phyloP scores from a whole-genome alignment of 1,140 invertebrate species.

The Aplysia californica region DNA sequence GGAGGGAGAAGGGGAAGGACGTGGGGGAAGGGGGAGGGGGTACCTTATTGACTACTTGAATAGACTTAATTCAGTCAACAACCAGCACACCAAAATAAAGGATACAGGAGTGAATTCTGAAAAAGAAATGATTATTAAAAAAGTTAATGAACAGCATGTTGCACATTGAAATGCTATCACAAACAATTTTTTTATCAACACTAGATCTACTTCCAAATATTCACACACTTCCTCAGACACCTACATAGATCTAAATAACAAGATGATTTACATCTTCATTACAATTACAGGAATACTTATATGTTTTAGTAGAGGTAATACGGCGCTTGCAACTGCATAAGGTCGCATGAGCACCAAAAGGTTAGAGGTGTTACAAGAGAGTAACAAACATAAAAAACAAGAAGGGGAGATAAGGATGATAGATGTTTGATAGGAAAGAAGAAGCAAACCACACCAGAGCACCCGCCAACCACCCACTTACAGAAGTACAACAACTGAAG shows the following conservation, averaged over 20 bases:
- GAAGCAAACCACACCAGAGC: too few species aligned
- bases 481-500: too few species aligned
- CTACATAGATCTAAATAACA: neutral
- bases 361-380: too few species aligned
- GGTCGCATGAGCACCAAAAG: too few species aligned
- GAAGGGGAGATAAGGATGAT: too few species aligned
- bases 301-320: too few species aligned
- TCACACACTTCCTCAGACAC: neutral
- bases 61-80: neutral
- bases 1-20: neutral
- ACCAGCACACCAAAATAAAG: slow-evolving; percentile 31
- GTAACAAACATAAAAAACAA: too few species aligned
- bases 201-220: too few species aligned
- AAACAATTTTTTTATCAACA: neutral
- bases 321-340: too few species aligned
- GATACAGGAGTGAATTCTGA: slow-evolving; percentile 66
- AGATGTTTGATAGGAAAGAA: too few species aligned
- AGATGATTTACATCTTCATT: neutral
- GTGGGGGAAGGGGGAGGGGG: neutral
- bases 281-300: too few species aligned
- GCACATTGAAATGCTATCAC: neutral
- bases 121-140: slow-evolving; percentile 39
- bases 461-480: too few species aligned
- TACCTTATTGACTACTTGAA: neutral
- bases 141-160: neutral